Conservation (phyloP, 2,888 invertebrate genomes). For the Nephrotoma flavescens region DNA sequence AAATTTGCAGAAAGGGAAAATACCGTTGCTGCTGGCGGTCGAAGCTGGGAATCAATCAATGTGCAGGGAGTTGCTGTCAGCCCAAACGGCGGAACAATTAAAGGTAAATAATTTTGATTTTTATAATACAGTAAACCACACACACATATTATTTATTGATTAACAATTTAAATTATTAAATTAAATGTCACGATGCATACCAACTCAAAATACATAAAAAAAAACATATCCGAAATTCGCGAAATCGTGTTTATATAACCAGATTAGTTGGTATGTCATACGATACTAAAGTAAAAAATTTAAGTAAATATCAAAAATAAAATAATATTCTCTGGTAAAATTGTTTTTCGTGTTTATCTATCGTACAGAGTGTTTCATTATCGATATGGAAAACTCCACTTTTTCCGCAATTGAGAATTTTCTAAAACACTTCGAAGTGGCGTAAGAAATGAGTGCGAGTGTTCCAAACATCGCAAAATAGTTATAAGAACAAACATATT, state of each 20-base stretch:
- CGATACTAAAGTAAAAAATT: neutral
- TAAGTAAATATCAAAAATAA: neutral
- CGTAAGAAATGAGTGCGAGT: neutral
- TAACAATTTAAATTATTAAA: neutral
- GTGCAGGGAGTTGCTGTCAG: constrained; percentile 80
- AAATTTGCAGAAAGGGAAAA: constrained; percentile 70
- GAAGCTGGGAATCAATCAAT: constrained; percentile 93
- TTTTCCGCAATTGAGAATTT: neutral
- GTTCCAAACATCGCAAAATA: no score
- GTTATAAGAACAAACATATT: no score
- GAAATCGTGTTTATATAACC: neutral
- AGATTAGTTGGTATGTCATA: neutral
- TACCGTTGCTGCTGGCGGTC: constrained; percentile 84
- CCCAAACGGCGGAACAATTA: constrained; percentile 77
- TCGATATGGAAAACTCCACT: neutral
- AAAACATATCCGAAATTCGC: neutral
- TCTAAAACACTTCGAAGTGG: neutral
- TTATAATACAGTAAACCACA: neutral
- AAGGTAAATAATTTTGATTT: constrained; percentile 34
- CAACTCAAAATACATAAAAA: neutral
- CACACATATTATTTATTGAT: neutral
- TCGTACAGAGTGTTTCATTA: neutral
- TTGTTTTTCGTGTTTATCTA: neutral
- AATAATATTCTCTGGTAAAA: neutral
- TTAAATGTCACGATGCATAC: neutral